phyloP scores from a whole-genome alignment of 2,888 invertebrate species.

The Pycnomerus fuliginosus region DNA sequence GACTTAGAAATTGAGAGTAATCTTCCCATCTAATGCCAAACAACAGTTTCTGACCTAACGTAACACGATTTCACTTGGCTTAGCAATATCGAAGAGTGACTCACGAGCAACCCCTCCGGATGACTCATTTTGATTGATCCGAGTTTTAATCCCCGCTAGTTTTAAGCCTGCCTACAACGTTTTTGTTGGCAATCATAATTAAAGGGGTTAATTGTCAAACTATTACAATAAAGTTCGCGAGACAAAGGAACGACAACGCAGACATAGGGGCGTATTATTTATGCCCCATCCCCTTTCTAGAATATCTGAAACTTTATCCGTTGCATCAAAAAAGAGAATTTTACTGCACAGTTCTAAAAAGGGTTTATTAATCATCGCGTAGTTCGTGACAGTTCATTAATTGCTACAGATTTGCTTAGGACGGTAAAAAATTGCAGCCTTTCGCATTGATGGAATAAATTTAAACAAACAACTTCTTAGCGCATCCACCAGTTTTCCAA shows the following conservation, averaged over 20 bases:
- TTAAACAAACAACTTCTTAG: too few relatives aligned
- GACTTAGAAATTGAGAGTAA: constrained; percentile 14
- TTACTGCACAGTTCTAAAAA: too few relatives aligned
- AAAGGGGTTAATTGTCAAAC: constrained; percentile 10
- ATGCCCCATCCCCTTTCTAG: too few relatives aligned
- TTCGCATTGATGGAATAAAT: too few relatives aligned
- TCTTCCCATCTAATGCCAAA: constrained; percentile 3
- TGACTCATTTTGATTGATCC: constrained; percentile 14
- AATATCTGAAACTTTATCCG: too few relatives aligned
- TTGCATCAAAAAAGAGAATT: too few relatives aligned
- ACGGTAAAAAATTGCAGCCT: too few relatives aligned
- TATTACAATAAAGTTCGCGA: constrained; percentile 7
- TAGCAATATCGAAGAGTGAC: constrained; percentile 6
- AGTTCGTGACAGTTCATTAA: too few relatives aligned
- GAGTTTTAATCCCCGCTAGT: constrained; percentile 11
- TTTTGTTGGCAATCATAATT: constrained; percentile 13
- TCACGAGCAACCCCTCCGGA: constrained; percentile 9
- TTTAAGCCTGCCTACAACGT: too few relatives aligned
- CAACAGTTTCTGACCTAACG: constrained; percentile 13
- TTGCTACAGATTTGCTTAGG: too few relatives aligned
- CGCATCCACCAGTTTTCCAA: constrained; percentile 13
- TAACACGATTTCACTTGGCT: constrained; percentile 3
- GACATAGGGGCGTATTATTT: constrained; percentile 11
- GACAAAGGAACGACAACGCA: constrained; percentile 5
- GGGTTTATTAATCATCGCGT: too few relatives aligned